Base-by-base conservation (phyloP, 1,140 invertebrate species). In the Centruroides vittatus region DNA sequence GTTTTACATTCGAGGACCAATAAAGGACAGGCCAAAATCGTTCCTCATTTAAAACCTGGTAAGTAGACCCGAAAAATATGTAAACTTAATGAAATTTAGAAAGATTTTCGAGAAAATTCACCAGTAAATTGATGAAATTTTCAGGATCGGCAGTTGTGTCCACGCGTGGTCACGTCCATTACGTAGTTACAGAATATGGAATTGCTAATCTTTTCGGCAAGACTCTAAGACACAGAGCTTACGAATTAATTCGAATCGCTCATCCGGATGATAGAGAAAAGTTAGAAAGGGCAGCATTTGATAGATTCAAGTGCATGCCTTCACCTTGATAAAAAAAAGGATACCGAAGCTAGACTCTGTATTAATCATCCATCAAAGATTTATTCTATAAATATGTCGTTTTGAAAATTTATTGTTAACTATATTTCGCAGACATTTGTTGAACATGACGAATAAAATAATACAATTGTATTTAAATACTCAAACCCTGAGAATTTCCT, bases 121-220 rank as follows among this genome's bases (percentile, higher is more conserved):
- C 4, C 5, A 41, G 5, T 41, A 5, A 41, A 41, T 6, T 41
- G 41, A 6, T 41, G 5, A 41, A 11, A 63, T 41, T 52, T 63
- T 12, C 69, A 91, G 92, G 92, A 67, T 89, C 88, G 65, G 92
- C 92, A 51, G 91, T 97, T n/a, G 91, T 95, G 6, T 94, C 93
- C 3, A 86, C 86, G 0, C 79, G 92, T 69, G 93, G 89, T 3
- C 88, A 95, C 69, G 89, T 89, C 0, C 86, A 93, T 70, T 95
- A 95, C 70, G 81, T 96, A 7, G 91, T 94, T 0, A 96, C 92
- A 0, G 93, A 96, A 71, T 80, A 88, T 67, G 93, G 93, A 41
- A 91, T 95, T 62, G 91, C 91, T 0, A 79, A 84, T 62, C 74
- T 97, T 8, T 95, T 93, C 75, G 93, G 91, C 35, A 93, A 93